These are phyloP conservation scores for Zaprionus tsacasi DNA, from an alignment of 1,140 invertebrate genomes.

Conservation along the genomic window DNA sequence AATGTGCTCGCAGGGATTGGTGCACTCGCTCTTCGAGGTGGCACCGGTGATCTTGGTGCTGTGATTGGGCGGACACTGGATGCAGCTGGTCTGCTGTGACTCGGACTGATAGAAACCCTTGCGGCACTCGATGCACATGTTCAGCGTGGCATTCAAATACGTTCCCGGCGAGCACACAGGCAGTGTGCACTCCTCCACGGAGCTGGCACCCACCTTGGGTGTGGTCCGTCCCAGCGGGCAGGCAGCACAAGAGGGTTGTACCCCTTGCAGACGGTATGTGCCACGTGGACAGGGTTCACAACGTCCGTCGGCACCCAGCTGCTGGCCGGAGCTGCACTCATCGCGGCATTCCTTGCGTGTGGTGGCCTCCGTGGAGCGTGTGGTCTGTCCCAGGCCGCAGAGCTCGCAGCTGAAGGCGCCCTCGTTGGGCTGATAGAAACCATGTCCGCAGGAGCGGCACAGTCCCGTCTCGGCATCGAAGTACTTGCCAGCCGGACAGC, in stretches of 20 bases:
- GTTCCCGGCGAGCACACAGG: constrained; percentile 93
- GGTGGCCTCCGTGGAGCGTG: constrained; percentile 94
- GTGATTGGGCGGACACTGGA: constrained; percentile 95
- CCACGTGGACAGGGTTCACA: constrained; percentile 97
- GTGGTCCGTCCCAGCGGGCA: constrained; percentile 97
- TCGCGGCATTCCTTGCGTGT: constrained; percentile 94
- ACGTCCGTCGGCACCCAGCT: constrained; percentile 93
- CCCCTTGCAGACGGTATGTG: constrained; percentile 94
- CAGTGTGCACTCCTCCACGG: constrained; percentile 95
- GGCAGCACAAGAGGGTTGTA: constrained; percentile 93
- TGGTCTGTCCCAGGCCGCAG: constrained; percentile 97
- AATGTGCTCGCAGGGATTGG: constrained; percentile 94
- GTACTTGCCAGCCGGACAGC: constrained; percentile 95
- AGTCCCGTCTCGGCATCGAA: constrained; percentile 93
- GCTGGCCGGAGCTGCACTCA: constrained; percentile 95
- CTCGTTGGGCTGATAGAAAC: constrained; percentile 96
- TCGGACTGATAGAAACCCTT: constrained; percentile 97
- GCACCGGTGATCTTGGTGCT: constrained; percentile 93
- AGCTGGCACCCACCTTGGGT: constrained; percentile 91
- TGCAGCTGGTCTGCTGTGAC: constrained; percentile 94
- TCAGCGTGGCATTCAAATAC: constrained; percentile 93
- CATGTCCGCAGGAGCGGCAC: constrained; percentile 96
- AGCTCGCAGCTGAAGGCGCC: constrained; percentile 95
- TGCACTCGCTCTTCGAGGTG: constrained; percentile 91
- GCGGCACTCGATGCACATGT: constrained; percentile 94